Evolutionary conservation across 2,888 invertebrate species (phyloP).

Genomic region (Dicranocentrus wangi): DNA sequence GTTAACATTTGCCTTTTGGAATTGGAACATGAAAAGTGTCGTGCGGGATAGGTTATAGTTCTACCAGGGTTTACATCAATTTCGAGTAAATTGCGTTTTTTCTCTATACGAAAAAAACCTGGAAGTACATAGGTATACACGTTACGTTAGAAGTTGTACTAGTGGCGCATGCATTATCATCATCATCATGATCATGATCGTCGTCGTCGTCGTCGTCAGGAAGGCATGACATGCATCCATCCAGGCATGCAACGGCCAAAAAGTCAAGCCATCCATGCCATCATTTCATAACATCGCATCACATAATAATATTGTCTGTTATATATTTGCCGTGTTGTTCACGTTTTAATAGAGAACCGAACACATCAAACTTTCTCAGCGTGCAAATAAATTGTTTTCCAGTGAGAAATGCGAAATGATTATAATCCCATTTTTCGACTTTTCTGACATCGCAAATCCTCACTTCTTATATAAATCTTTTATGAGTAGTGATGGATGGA

Average conservation of each 20-base stretch:
- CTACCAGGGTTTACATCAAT: not conserved
- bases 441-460: no score
- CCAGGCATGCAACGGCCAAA: constrained; percentile 16
- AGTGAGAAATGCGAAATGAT: not conserved
- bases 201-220: not conserved
- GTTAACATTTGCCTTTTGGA: not conserved
- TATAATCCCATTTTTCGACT: no score
- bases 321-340: not conserved
- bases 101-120: not conserved
- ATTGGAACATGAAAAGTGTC: constrained; percentile 43
- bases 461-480: no score
- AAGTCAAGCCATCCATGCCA: constrained; percentile 5
- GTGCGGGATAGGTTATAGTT: constrained; percentile 1
- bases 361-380: not conserved
- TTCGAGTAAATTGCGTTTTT: not conserved
- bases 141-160: no score
- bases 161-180: constrained; percentile 19
- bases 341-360: not conserved
- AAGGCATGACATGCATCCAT: constrained; percentile 21
- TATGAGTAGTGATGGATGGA: no score
- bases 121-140: no score
- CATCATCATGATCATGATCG: not conserved
- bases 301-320: constrained; percentile 2
- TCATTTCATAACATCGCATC: constrained; percentile 8
- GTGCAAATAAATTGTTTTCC: not conserved